phyloP scores from a whole-genome alignment of 2,113 vertebrate genomes.

The Chamaea fasciata region DNA sequence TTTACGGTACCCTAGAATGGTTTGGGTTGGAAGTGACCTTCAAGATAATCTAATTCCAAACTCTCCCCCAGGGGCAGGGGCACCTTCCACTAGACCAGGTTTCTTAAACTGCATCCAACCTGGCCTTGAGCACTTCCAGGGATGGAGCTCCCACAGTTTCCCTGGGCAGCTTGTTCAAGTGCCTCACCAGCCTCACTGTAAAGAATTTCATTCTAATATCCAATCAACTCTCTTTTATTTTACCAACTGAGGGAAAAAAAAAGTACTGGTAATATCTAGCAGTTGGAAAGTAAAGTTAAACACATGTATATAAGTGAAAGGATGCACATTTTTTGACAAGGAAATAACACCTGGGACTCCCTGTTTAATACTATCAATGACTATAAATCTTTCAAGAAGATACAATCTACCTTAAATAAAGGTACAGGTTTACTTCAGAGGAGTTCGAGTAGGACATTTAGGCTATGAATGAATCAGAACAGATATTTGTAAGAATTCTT shows the following conservation, averaged over 20 bases:
- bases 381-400: neutral
- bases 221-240: neutral
- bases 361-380: neutral
- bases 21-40: neutral
- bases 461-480: neutral
- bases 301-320: rapidly evolving
- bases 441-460: neutral
- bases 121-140: neutral
- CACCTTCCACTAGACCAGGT: neutral
- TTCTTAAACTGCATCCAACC: rapidly evolving
- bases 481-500: neutral
- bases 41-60: neutral
- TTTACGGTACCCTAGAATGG: neutral
- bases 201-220: neutral
- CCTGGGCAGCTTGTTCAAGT: neutral
- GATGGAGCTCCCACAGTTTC: neutral
- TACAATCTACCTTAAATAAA: neutral
- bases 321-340: neutral
- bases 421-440: neutral
- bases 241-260: neutral
- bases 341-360: neutral
- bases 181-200: neutral
- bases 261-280: neutral
- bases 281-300: neutral
- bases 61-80: neutral